Evolutionary conservation across 2,797 vertebrate genomes (phyloP).

Genomic region (Girardinus metallicus): DNA sequence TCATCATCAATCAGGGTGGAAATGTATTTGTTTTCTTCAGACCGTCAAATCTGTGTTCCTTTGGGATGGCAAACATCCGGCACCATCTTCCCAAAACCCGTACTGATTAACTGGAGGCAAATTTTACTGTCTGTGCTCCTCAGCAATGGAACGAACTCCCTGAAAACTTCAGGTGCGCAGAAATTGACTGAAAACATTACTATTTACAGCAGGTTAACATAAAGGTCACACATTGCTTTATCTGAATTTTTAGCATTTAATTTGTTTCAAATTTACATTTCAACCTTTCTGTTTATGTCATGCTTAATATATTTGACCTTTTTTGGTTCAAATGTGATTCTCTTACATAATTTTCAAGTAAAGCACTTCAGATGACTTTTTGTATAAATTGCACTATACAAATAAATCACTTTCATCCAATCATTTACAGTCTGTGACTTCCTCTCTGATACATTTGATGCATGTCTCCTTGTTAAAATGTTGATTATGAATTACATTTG

Average conservation of each 20-base stretch:
- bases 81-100: background rate
- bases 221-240: background rate
- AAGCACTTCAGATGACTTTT: background rate
- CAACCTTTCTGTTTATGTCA: background rate
- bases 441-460: background rate
- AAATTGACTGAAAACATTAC: background rate
- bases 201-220: background rate
- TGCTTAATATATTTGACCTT: background rate
- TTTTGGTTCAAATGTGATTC: background rate
- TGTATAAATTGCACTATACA: background rate
- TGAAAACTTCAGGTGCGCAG: background rate
- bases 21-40: background rate
- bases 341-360: background rate
- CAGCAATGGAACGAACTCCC: background rate
- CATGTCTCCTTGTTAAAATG: background rate
- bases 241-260: background rate
- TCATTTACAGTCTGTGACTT: background rate
- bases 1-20: background rate
- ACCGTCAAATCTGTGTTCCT: background rate
- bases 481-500: background rate
- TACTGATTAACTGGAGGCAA: background rate
- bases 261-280: background rate
- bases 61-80: background rate
- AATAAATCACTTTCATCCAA: background rate
- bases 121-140: background rate